Evolutionary conservation across 2,888 invertebrate genomes (phyloP).

Genomic region (Onthophagus sagittarius): DNA sequence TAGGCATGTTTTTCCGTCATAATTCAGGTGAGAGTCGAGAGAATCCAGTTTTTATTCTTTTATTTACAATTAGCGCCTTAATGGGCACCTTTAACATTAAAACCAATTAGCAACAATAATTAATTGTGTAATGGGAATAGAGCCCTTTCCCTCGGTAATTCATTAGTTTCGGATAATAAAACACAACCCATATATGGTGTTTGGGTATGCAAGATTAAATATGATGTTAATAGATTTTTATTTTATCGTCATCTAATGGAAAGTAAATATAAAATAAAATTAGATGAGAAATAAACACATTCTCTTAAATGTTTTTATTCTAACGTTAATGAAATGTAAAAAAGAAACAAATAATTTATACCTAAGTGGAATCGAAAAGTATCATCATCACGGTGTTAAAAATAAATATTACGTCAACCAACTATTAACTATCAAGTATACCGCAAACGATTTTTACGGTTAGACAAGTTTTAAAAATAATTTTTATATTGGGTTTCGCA

Average conservation of each 20-base stretch:
- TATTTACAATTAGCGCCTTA: conserved; percentile 3
- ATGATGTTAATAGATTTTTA: no score
- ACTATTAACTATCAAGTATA: not conserved
- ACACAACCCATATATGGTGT: not conserved
- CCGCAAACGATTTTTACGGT: not conserved
- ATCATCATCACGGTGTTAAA: not conserved
- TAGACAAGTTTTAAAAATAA: not conserved
- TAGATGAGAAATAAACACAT: no score
- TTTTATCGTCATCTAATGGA: no score
- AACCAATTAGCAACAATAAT: conserved; percentile 9
- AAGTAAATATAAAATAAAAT: no score
- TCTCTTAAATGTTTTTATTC: no score
- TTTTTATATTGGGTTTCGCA: not conserved
- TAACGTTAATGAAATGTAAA: no score
- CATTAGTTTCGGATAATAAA: not conserved
- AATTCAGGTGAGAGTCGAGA: not conserved
- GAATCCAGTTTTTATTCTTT: not conserved
- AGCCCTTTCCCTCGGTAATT: not conserved
- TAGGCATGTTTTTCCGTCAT: not conserved
- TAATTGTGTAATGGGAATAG: not conserved
- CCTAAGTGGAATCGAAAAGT: not conserved
- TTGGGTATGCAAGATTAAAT: not conserved
- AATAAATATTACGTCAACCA: not conserved
- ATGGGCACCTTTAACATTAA: conserved; percentile 3
- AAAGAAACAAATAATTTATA: not conserved